Evolutionary conservation across 2,113 vertebrate genomes (phyloP).

Genomic region (Brienomyrus brachyistius): DNA sequence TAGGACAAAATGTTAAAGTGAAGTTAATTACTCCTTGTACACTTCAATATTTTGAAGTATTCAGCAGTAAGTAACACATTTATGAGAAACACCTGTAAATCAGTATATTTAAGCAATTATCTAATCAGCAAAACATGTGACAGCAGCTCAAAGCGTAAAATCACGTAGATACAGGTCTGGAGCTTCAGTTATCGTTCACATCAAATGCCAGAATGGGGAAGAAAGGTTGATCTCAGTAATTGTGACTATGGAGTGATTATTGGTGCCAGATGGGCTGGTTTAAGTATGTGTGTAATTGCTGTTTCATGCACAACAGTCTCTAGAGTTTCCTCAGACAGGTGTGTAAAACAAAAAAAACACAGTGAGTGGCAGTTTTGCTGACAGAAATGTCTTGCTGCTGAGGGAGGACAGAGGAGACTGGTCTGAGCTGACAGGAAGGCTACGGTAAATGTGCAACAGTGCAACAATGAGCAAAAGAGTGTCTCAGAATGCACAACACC

Average conservation of each 20-base stretch:
- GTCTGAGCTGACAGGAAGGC: background rate
- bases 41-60: background rate
- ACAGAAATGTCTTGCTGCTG: background rate
- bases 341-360: background rate
- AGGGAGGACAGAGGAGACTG: background rate
- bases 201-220: background rate
- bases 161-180: background rate
- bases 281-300: background rate
- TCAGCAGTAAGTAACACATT: background rate
- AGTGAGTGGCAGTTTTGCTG: background rate
- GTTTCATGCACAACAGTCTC: background rate
- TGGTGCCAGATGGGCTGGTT: background rate
- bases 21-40: background rate
- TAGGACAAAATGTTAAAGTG: background rate
- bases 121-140: background rate
- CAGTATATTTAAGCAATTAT: background rate
- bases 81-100: background rate
- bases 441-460: background rate
- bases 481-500: background rate
- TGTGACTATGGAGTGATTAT: background rate
- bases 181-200: background rate
- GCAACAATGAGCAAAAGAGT: background rate
- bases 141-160: background rate
- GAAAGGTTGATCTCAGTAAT: background rate
- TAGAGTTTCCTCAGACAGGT: background rate